Base-by-base conservation (phyloP, 2,797 vertebrate species). In the Tragopan temminckii region DNA sequence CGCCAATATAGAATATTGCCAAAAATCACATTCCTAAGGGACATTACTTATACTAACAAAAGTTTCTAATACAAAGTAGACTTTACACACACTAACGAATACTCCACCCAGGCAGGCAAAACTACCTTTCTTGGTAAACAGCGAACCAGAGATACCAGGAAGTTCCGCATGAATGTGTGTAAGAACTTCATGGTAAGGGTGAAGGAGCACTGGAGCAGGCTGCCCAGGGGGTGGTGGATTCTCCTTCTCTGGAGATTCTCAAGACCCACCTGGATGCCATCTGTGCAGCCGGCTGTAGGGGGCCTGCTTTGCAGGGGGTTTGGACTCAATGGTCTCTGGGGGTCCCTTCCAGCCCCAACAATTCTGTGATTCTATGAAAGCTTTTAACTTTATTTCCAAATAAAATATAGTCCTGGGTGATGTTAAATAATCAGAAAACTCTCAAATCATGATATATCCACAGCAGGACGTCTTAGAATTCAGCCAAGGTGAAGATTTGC, bases 1-100 rank as follows among this genome's bases (percentile, higher is more conserved):
- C 80, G 71, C 68, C 88, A 90, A 20, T 40, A 61, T 61, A 23
- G 72, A 88, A 80, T 5, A 2, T 42, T 0, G 25, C 87, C 86
- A 95, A 88, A 94, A 88, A 88, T 64, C 89, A 95, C 85, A 85
- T 81, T 91, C 80, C 38, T 88, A 70, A 74, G 75, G 77, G 70
- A 91, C 64, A 74, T 72, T 64, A 69, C 62, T 82, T 95, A 89
- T 8, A 53, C 45, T 50, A 84, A 81, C 25, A 71, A 42, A 90
- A 9, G 1, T 80, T 91, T 70, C 67, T 91, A 70, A 74, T 70
- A 84, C 64, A 88, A 81, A 90, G 15, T 48, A 86, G 61, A 29
- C 53, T 82, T 89, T 92, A 57, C 52, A 89, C 74, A 85, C 27
- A 27, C 29, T 79, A 52, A 63, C 20, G 36, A 72, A 18, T n/a